phyloP scores from a whole-genome alignment of 2,797 vertebrate species.

The Ctenopoma multispine region DNA sequence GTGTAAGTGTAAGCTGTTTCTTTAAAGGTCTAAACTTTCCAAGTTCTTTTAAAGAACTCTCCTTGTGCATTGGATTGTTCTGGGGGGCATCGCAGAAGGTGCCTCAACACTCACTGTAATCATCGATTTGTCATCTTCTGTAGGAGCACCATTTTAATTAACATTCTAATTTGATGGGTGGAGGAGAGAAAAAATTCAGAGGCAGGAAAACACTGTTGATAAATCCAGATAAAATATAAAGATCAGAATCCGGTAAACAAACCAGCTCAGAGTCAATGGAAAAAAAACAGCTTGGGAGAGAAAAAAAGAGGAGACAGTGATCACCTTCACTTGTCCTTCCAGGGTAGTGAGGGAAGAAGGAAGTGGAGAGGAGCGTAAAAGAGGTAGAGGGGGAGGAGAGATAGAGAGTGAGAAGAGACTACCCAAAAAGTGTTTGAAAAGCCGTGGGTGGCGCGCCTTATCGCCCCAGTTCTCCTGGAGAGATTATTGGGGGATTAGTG shows the following conservation, averaged over 20 bases:
- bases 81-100: conserved; percentile 68
- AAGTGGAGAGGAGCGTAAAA: conserved; percentile 46
- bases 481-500: conserved; percentile 89
- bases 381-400: conserved; percentile 60
- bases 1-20: neutral
- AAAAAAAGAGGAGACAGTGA: conserved; percentile 52
- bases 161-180: conserved; percentile 80
- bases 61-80: conserved; percentile 38
- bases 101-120: conserved; percentile 67
- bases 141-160: conserved; percentile 79
- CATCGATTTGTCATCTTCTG: conserved; percentile 76
- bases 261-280: conserved; percentile 44
- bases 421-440: conserved; percentile 83
- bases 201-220: conserved; percentile 75
- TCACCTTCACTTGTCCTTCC: conserved; percentile 83
- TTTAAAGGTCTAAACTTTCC: conserved; percentile 18
- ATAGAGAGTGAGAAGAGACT: conserved; percentile 71
- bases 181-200: conserved; percentile 68
- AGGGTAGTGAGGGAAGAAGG: conserved; percentile 42
- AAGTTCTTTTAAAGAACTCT: conserved; percentile 11
- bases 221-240: conserved; percentile 70
- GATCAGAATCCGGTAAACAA: conserved; percentile 81
- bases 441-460: conserved; percentile 87
- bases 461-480: conserved; percentile 86
- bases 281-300: neutral